phyloP scores from a whole-genome alignment of 2,888 invertebrate genomes.

The Chrysolina americana region DNA sequence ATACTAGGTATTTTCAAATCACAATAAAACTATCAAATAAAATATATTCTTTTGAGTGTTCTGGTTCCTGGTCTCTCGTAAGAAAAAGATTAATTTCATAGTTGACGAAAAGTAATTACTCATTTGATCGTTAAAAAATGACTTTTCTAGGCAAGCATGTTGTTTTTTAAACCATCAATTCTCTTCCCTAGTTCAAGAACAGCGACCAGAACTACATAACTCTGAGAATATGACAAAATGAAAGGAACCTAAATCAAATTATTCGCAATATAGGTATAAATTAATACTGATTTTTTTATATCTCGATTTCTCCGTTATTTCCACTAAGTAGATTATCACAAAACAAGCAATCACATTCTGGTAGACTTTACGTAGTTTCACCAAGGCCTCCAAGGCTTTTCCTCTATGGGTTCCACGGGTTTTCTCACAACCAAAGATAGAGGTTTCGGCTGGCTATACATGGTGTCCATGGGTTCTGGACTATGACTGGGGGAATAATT shows the following conservation, averaged over 20 bases:
- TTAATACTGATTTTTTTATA: conserved; percentile 45
- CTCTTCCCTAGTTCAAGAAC: neutral
- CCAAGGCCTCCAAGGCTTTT: conserved; percentile 89
- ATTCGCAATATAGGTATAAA: conserved; percentile 7
- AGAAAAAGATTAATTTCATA: neutral
- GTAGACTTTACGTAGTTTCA: conserved; percentile 44
- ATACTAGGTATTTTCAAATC: conserved; percentile 20
- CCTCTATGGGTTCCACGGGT: conserved; percentile 72
- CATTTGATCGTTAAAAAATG: no score
- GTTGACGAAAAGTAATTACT: neutral
- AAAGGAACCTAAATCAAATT: neutral
- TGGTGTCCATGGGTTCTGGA: conserved; percentile 64
- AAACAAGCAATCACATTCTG: conserved; percentile 21
- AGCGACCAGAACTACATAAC: neutral
- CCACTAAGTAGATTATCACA: conserved; percentile 44
- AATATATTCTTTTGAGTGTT: neutral
- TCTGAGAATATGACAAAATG: neutral
- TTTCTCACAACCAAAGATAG: conserved; percentile 83
- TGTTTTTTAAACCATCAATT: no score
- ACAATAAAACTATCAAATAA: conserved; percentile 11
- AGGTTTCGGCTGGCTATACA: conserved; percentile 72
- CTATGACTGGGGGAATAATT: conserved; percentile 71
- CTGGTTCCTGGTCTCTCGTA: neutral
- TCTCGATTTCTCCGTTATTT: conserved; percentile 24
- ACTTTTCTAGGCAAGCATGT: no score